A percentile compares a stretch with the other conserved stretches of the same genome.
These are phyloP conservation scores for Hymenochirus boettgeri DNA, from an alignment of 2,113 vertebrate genomes.

Conservation along the genomic window DNA sequence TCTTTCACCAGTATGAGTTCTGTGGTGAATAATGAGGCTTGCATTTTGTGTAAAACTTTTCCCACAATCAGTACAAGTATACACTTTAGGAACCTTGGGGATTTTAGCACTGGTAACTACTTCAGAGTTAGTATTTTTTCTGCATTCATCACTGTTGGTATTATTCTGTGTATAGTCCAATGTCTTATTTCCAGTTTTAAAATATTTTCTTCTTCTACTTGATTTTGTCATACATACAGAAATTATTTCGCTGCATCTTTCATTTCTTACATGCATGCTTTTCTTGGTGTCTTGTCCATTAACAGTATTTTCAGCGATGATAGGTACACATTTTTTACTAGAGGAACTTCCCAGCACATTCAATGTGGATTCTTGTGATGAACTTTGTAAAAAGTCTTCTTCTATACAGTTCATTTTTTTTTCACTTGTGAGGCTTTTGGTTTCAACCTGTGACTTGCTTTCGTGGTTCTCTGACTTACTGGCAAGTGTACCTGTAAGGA, in stretches of 20 bases:
- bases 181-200: conserved; percentile 2
- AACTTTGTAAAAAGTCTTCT: neutral
- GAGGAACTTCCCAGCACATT: neutral
- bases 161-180: neutral
- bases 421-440: too few relatives aligned
- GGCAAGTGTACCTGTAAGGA: neutral
- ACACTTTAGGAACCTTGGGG: conserved; percentile 49
- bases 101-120: conserved; percentile 47
- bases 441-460: neutral
- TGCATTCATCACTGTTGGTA: neutral
- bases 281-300: neutral
- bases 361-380: neutral
- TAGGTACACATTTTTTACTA: neutral
- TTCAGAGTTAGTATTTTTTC: conserved; percentile 15
- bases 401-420: neutral
- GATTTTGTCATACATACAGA: neutral
- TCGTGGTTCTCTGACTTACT: neutral
- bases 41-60: conserved; percentile 60
- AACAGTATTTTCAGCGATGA: neutral
- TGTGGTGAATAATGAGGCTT: conserved; percentile 55
- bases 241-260: neutral
- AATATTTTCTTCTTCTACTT: conserved; percentile 8
- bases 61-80: conserved; percentile 57
- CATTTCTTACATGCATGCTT: neutral
- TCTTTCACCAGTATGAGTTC: conserved; percentile 58